Percentiles rank a stretch among this genome's conserved stretches.
Conservation (phyloP, 2,113 vertebrate species). For the Bos indicus region DNA sequence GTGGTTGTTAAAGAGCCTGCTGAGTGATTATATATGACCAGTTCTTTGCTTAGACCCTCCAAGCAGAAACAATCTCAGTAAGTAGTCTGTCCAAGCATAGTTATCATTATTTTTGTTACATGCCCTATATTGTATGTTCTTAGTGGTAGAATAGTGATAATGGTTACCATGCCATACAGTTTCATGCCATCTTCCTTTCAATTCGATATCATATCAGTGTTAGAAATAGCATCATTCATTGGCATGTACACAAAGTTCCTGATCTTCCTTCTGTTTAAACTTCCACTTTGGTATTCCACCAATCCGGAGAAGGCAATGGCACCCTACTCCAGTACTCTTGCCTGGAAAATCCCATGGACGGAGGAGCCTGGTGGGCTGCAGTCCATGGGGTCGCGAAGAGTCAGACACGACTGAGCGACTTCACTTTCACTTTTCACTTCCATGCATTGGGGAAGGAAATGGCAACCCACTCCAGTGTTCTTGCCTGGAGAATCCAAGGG, state of each 20-base stretch:
- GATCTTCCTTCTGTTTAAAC: background rate
- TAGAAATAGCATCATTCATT: background rate
- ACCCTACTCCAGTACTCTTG: too few species aligned
- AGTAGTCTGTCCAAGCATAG: background rate
- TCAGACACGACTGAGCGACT: too few species aligned
- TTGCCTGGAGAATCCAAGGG: too few species aligned
- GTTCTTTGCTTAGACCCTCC: background rate
- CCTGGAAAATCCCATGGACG: too few species aligned
- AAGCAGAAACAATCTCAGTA: background rate
- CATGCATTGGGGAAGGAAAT: too few species aligned
- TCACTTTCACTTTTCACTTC: too few species aligned
- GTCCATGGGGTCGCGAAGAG: fast-evolving
- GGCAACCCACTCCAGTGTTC: too few species aligned
- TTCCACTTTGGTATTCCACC: background rate
- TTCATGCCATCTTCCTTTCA: background rate
- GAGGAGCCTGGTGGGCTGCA: too few species aligned
- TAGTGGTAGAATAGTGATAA: background rate
- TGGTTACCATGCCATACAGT: background rate
- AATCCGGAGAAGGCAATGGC: background rate
- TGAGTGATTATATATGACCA: background rate
- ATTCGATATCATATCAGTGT: background rate
- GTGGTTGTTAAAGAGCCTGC: background rate
- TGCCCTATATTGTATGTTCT: background rate
- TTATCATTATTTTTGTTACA: background rate
- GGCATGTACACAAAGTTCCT: background rate